These are phyloP conservation scores for Semotilus atromaculatus DNA, from an alignment of 2,797 vertebrate genomes.

Conservation along the genomic window DNA sequence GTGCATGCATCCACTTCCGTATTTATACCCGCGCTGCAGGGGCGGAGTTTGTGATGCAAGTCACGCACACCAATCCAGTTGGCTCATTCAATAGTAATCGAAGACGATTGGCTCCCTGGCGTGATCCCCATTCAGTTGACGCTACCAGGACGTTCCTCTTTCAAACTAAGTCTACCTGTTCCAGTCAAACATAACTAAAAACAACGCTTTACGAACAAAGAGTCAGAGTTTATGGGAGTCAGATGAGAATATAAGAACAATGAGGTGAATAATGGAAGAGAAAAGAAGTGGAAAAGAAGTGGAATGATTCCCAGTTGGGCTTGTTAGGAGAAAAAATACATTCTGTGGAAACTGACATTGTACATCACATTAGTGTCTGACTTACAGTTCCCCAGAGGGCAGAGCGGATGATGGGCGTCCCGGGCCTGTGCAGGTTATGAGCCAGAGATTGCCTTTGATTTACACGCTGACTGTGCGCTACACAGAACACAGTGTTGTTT, in stretches of 20 bases:
- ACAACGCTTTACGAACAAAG: neutral
- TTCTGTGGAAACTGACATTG: constrained; percentile 16
- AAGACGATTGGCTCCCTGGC: too few species aligned
- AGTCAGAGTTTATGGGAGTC: neutral
- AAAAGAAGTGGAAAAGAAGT: constrained; percentile 11
- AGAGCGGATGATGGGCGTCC: neutral
- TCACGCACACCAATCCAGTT: too few species aligned
- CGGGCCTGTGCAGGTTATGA: constrained; percentile 4
- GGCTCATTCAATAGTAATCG: too few species aligned
- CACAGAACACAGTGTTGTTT: constrained; percentile 31
- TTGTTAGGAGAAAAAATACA: constrained; percentile 6
- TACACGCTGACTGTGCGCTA: constrained; percentile 14
- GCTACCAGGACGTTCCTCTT: too few species aligned
- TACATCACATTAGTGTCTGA: constrained; percentile 19
- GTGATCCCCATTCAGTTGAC: too few species aligned
- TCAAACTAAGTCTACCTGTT: neutral
- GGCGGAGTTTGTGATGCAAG: too few species aligned
- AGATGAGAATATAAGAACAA: neutral
- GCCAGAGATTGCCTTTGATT: constrained; percentile 32
- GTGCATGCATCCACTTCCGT: too few species aligned
- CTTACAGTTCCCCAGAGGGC: constrained; percentile 22
- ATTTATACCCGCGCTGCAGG: too few species aligned
- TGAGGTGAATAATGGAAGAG: neutral
- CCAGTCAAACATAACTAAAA: neutral
- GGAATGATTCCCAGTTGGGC: neutral